phyloP scores from a whole-genome alignment of 2,113 vertebrate species.

The Limanda limanda region DNA sequence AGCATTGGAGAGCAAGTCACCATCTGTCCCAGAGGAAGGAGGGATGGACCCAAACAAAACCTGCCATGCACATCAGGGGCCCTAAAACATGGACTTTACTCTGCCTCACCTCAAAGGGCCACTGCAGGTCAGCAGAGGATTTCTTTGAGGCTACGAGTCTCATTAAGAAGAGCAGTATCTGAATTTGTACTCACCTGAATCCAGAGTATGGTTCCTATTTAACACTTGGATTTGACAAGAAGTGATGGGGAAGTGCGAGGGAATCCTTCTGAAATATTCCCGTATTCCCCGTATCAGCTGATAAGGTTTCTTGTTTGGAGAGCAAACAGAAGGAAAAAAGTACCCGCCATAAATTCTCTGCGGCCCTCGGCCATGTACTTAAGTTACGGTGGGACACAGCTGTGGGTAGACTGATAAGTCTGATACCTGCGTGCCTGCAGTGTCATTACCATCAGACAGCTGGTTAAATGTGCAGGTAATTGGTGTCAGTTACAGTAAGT shows the following conservation, averaged over 20 bases:
- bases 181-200: constrained; percentile 23
- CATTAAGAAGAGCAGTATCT: not conserved
- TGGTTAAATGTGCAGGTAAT: constrained; percentile 54
- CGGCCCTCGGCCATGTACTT: constrained; percentile 30
- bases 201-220: constrained; percentile 27
- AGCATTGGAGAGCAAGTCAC: constrained; percentile 62
- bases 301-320: constrained; percentile 63
- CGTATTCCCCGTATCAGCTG: constrained; percentile 62
- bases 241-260: constrained; percentile 37
- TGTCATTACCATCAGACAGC: constrained; percentile 72
- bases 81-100: constrained; percentile 46
- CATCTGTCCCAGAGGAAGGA: constrained; percentile 65
- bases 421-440: constrained; percentile 46
- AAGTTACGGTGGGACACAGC: constrained; percentile 58
- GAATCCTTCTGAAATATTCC: constrained; percentile 44
- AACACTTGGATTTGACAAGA: constrained; percentile 21
- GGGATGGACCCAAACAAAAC: constrained; percentile 39
- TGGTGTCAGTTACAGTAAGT: constrained; percentile 72
- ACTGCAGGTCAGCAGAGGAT: constrained; percentile 32
- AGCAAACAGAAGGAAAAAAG: constrained; percentile 61
- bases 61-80: not conserved
- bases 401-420: constrained; percentile 47
- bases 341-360: constrained; percentile 53
- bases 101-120: constrained; percentile 34
- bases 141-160: not conserved